Conservation (phyloP, 1,140 invertebrate genomes). For the Lepeophtheirus salmonis region DNA sequence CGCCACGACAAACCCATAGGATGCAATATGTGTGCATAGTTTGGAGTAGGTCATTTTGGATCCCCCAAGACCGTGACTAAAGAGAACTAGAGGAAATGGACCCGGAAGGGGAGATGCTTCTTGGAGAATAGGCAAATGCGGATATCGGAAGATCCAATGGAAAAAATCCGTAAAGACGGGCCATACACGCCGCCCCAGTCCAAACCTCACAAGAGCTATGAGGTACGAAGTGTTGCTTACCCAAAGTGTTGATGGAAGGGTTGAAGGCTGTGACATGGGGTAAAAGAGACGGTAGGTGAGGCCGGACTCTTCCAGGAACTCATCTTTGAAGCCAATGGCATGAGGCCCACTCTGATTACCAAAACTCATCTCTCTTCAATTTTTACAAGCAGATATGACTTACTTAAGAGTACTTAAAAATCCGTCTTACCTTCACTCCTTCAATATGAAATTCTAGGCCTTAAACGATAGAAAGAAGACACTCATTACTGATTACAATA, state of each 20-base stretch:
- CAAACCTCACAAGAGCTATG: neutral
- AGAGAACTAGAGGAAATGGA: conserved; percentile 32
- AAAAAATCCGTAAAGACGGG: neutral
- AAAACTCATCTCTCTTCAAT: neutral
- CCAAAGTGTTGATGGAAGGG: neutral
- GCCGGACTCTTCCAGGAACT: neutral
- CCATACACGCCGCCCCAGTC: neutral
- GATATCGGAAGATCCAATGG: neutral
- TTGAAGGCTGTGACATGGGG: neutral
- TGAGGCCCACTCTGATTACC: neutral
- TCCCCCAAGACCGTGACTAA: conserved; percentile 36
- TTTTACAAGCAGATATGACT: neutral
- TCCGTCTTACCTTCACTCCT: too few relatives aligned
- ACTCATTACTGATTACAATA: too few relatives aligned
- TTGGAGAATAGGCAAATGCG: neutral
- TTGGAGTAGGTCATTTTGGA: conserved; percentile 32
- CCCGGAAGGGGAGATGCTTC: neutral
- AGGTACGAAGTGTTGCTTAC: neutral
- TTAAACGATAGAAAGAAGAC: too few relatives aligned
- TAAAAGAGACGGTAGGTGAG: neutral
- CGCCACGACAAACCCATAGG: conserved; percentile 34
- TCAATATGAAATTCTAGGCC: too few relatives aligned
- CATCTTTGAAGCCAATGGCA: neutral
- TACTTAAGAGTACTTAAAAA: too few relatives aligned
- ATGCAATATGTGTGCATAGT: conserved; percentile 31